phyloP scores from a whole-genome alignment of 2,797 vertebrate genomes.

The Pipistrellus pipistrellus region DNA sequence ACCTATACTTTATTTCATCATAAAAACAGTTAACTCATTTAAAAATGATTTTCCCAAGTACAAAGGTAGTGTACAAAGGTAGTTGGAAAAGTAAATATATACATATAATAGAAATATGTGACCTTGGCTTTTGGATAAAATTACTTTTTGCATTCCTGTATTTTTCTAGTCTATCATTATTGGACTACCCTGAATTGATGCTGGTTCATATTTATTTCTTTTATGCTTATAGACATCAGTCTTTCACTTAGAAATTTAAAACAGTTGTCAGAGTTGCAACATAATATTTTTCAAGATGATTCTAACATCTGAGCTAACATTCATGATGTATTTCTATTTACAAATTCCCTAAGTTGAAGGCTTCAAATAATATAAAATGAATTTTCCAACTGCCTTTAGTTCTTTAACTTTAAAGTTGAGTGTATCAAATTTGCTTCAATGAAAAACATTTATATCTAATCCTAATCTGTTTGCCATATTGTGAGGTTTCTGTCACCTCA shows the following conservation, averaged over 20 bases:
- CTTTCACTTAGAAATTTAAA: slow-evolving; percentile 40
- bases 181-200: neutral
- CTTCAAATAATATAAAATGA: slow-evolving; percentile 29
- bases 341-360: neutral
- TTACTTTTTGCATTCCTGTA: neutral
- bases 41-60: slow-evolving; percentile 18
- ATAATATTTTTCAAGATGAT: slow-evolving; percentile 11
- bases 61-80: neutral
- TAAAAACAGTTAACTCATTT: neutral
- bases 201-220: slow-evolving; percentile 19
- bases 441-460: neutral
- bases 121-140: neutral
- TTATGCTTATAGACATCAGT: neutral
- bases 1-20: neutral
- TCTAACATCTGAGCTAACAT: neutral
- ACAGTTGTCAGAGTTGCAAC: neutral
- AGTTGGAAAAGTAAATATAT: slow-evolving; percentile 17
- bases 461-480: slow-evolving; percentile 7
- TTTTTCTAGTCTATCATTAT: neutral
- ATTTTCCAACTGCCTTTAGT: slow-evolving; percentile 28
- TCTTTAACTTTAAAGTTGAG: slow-evolving; percentile 27
- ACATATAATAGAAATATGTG: neutral
- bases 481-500: slow-evolving; percentile 10
- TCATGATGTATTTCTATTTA: neutral
- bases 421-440: neutral